Percentiles rank a stretch among this genome's conserved stretches.
Conservation (phyloP, 2,888 invertebrate species). For the Seira ritae region DNA sequence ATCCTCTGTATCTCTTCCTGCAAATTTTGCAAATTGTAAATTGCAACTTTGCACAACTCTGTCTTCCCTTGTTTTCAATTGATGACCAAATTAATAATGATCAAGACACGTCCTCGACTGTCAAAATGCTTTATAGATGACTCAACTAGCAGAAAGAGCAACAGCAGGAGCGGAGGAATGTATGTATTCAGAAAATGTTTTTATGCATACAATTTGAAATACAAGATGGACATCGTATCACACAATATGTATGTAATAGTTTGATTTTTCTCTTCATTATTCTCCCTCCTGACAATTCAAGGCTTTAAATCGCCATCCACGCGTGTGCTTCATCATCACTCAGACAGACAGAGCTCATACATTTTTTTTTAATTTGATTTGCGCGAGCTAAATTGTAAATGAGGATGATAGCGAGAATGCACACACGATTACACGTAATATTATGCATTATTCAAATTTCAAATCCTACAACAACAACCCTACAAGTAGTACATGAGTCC, state of each 20-base stretch:
- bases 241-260: neutral
- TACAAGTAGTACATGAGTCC: no score
- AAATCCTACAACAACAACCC: no score
- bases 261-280: constrained; percentile 29
- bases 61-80: constrained; percentile 38
- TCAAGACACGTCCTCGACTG: constrained; percentile 50
- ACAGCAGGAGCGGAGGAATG: neutral
- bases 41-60: no score
- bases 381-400: neutral
- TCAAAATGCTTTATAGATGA: constrained; percentile 44
- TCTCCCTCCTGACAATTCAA: constrained; percentile 61
- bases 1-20: neutral
- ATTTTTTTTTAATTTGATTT: constrained; percentile 13
- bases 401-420: neutral
- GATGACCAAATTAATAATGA: constrained; percentile 54
- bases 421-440: constrained; percentile 3
- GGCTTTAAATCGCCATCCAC: constrained; percentile 24
- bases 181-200: neutral
- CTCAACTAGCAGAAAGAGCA: no score
- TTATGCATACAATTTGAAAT: no score
- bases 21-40: no score
- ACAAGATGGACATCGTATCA: no score
- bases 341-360: neutral
- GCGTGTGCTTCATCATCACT: neutral
- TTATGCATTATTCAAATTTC: no score